Conservation (phyloP, 2,113 vertebrate genomes). For the Neolamprologus cancellatus region DNA sequence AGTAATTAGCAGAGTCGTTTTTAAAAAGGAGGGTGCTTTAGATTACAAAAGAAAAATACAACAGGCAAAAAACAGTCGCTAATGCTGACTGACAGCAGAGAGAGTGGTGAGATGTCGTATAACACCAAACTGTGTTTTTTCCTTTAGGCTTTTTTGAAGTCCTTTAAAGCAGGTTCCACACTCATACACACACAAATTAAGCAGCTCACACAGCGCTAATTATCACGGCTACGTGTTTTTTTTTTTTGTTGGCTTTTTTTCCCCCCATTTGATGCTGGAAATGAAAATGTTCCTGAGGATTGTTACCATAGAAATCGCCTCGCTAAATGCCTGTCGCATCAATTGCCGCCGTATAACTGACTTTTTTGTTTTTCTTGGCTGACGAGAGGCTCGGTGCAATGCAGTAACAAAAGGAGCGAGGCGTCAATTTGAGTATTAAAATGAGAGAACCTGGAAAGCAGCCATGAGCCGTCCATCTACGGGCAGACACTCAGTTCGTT, state of each 20-base stretch:
- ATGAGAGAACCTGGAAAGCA: conserved; percentile 38
- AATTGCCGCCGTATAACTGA: conserved; percentile 34
- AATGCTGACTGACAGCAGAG: conserved; percentile 65
- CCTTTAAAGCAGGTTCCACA: conserved; percentile 46
- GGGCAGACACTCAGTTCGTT: conserved; percentile 21
- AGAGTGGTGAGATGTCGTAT: conserved; percentile 35
- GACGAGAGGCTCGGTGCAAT: conserved; percentile 19
- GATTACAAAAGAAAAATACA: conserved; percentile 65
- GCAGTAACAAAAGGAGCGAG: conserved; percentile 45
- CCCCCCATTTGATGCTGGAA: conserved; percentile 52
- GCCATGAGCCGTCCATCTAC: conserved; percentile 41
- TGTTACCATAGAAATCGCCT: conserved; percentile 62
- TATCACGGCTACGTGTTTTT: conserved; percentile 20
- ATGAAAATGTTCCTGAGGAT: conserved; percentile 61
- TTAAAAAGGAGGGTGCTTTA: conserved; percentile 47
- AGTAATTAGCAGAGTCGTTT: conserved; percentile 57
- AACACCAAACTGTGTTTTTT: conserved; percentile 45
- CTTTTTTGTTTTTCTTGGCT: conserved; percentile 43
- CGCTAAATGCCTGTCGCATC: conserved; percentile 48
- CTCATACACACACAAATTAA: conserved; percentile 17
- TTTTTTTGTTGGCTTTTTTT: neutral
- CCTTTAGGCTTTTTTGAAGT: conserved; percentile 58
- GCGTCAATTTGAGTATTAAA: conserved; percentile 57
- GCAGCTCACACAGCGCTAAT: conserved; percentile 45
- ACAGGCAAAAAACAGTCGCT: conserved; percentile 39